Conservation (phyloP, 2,888 invertebrate genomes). For the Colostygia pectinataria region DNA sequence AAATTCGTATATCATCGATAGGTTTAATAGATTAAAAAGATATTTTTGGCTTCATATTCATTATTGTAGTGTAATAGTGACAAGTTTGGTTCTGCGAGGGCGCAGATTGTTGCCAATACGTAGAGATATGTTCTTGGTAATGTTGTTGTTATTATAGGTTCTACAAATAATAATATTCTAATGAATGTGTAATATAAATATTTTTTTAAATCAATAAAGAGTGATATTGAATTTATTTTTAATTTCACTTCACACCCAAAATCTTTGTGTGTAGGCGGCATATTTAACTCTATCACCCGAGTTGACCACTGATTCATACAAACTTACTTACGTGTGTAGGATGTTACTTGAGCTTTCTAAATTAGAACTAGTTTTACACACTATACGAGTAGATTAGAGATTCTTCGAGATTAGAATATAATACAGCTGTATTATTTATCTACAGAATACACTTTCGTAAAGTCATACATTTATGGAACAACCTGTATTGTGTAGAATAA, state of each 20-base stretch:
- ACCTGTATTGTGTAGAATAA: conserved; percentile 5
- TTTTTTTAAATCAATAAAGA: conserved; percentile 83
- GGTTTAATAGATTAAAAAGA: conserved; percentile 62
- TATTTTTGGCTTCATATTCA: conserved; percentile 73
- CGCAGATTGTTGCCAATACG: conserved; percentile 48
- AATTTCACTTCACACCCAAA: conserved; percentile 8
- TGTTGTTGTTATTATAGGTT: conserved; percentile 73
- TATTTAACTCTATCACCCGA: no score
- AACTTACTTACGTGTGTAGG: no score
- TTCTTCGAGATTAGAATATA: no score
- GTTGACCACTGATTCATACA: no score
- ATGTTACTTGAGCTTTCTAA: no score
- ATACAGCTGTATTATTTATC: no score
- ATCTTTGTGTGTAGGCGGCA: no score
- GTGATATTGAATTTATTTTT: conserved; percentile 71
- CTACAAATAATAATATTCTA: conserved; percentile 60
- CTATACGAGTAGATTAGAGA: no score
- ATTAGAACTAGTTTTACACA: no score
- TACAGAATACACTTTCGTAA: no score
- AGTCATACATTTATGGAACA: no score
- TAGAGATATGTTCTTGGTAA: conserved; percentile 57
- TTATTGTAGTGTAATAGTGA: conserved; percentile 48
- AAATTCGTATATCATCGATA: conserved; percentile 58
- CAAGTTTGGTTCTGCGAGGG: conserved; percentile 36
- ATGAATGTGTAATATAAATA: conserved; percentile 81